These are phyloP conservation scores for Tiaroga cobitis DNA, from an alignment of 2,797 vertebrate species.

Conservation along the genomic window DNA sequence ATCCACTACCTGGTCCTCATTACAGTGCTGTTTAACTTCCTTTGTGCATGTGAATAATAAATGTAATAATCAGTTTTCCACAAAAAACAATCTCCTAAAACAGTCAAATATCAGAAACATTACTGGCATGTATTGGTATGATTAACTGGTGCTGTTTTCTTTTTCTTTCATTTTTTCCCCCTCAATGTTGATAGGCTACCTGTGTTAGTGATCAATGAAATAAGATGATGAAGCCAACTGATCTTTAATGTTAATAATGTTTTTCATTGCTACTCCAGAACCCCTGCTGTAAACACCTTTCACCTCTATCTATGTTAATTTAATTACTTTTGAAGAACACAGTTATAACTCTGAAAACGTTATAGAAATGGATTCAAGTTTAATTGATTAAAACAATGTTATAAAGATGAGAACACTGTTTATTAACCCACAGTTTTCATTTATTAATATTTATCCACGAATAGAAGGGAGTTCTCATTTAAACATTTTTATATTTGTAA, in stretches of 20 bases:
- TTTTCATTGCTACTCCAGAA: background rate
- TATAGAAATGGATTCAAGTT: background rate
- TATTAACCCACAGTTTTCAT: slow-evolving; percentile 8
- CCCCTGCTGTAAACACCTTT: background rate
- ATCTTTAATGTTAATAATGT: background rate
- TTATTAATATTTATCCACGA: slow-evolving; percentile 24
- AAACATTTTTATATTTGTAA: background rate
- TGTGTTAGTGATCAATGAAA: background rate
- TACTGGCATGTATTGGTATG: background rate
- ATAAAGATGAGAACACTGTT: background rate
- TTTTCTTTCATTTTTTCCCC: background rate
- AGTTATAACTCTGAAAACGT: background rate
- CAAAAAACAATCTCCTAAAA: background rate
- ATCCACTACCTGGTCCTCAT: slow-evolving; percentile 3
- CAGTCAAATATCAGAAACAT: background rate
- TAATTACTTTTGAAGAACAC: background rate
- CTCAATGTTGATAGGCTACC: background rate
- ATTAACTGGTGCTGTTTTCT: background rate
- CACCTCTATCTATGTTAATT: background rate
- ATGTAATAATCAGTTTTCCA: background rate
- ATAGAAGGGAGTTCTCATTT: background rate
- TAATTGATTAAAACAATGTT: background rate
- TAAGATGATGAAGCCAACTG: background rate
- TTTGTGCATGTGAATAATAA: slow-evolving; percentile 3
- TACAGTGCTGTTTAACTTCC: slow-evolving; percentile 5